Evolutionary conservation across 2,797 vertebrate species (phyloP).

Genomic region (Coreius guichenoti): DNA sequence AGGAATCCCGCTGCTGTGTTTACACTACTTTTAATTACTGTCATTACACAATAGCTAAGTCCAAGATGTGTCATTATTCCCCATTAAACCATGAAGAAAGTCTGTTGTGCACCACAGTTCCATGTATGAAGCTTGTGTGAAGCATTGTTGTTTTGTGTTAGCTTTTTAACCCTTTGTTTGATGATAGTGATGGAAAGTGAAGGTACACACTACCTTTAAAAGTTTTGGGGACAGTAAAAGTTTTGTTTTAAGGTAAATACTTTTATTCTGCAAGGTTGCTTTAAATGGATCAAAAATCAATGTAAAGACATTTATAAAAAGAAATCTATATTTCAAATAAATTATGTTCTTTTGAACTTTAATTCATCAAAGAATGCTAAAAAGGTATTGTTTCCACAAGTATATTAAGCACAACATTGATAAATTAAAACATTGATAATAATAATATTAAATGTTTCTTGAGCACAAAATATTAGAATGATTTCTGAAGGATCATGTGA

Average conservation of each 20-base stretch:
- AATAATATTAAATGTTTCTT: not conserved
- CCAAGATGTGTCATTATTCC: slow-evolving; percentile 63
- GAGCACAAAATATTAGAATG: not conserved
- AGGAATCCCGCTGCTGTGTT: slow-evolving; percentile 47
- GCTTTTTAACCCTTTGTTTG: not conserved
- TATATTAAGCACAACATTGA: not conserved
- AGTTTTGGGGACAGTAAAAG: not conserved
- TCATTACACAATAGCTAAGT: slow-evolving; percentile 61
- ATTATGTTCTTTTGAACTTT: not conserved
- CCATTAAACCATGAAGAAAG: slow-evolving; percentile 58
- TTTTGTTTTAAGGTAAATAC: not conserved
- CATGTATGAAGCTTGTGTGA: slow-evolving; percentile 47
- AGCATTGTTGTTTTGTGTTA: slow-evolving; percentile 41
- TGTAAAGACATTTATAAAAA: not conserved
- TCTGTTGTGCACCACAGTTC: slow-evolving; percentile 19
- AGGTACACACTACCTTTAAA: not conserved
- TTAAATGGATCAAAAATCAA: not conserved
- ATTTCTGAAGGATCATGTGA: not conserved
- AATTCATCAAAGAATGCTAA: not conserved
- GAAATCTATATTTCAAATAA: not conserved
- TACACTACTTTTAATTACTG: slow-evolving; percentile 68
- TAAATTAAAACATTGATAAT: not conserved
- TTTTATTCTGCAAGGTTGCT: not conserved
- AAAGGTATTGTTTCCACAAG: not conserved
- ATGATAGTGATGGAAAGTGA: not conserved